Conservation (phyloP, 2,113 vertebrate species). For the Pygoscelis adeliae region DNA sequence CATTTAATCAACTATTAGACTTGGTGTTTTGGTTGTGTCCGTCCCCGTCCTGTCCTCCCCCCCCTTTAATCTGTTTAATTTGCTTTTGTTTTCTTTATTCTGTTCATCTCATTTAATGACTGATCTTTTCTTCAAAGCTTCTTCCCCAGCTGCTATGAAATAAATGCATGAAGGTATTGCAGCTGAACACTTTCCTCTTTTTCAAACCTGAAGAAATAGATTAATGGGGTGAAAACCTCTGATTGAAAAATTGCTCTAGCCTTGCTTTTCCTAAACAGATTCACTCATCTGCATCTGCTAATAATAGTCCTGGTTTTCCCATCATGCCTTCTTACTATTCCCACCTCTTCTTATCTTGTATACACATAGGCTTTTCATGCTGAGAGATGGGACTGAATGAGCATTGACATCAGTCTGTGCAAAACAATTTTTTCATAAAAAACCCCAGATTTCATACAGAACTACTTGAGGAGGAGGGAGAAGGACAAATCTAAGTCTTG, state of each 20-base stretch:
- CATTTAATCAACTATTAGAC: not conserved
- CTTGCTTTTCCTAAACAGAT: not conserved
- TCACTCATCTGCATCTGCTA: not conserved
- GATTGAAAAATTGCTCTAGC: not conserved
- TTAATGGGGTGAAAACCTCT: not conserved
- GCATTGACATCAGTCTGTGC: not conserved
- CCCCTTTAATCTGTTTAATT: not conserved
- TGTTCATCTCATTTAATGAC: not conserved
- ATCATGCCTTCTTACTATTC: not conserved
- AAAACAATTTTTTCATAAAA: not conserved
- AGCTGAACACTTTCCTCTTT: not conserved
- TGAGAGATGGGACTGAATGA: not conserved
- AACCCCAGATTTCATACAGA: not conserved
- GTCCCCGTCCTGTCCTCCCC: not conserved
- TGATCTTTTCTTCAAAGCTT: conserved; percentile 21
- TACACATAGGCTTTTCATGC: not conserved
- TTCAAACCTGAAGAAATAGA: not conserved
- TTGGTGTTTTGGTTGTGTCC: not conserved
- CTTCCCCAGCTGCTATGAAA: not conserved
- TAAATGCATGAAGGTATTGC: not conserved
- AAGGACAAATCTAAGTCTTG: not conserved
- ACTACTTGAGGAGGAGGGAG: not conserved
- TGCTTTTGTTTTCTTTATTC: not conserved
- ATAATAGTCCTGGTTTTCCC: not conserved
- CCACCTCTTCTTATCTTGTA: not conserved